phyloP scores from a whole-genome alignment of 2,888 invertebrate genomes.

The Oxytorus armatus region DNA sequence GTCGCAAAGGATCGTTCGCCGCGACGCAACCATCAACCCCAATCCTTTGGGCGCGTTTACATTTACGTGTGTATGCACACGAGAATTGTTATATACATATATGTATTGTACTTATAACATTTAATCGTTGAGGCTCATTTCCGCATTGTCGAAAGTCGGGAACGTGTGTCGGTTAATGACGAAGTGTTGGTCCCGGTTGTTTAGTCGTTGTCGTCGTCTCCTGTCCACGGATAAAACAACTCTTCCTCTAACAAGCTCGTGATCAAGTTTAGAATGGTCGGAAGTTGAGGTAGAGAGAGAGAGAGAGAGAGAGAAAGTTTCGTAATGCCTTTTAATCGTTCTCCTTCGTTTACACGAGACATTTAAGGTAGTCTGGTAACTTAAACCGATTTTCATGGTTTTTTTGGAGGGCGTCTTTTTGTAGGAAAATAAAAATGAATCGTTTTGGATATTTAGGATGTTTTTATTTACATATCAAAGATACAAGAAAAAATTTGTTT shows the following conservation, averaged over 20 bases:
- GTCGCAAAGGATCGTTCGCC: conserved; percentile 57
- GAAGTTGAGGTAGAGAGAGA: no score
- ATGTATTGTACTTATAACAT: no score
- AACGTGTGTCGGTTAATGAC: conserved; percentile 43
- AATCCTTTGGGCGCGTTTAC: conserved; percentile 38
- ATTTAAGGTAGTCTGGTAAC: neutral
- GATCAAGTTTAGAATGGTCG: conserved; percentile 60
- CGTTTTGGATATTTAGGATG: no score
- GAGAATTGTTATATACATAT: conserved; percentile 32
- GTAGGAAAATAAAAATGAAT: no score
- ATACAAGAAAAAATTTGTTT: no score
- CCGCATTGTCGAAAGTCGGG: conserved; percentile 60
- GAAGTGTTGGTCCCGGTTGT: conserved; percentile 55
- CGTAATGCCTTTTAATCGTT: conserved; percentile 56
- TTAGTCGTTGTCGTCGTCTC: conserved; percentile 30
- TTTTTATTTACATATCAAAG: no score
- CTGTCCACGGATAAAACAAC: conserved; percentile 30
- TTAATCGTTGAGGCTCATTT: conserved; percentile 58
- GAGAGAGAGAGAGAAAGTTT: no score
- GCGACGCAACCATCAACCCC: conserved; percentile 7
- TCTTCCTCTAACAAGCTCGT: conserved; percentile 53
- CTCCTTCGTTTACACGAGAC: neutral
- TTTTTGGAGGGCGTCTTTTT: no score
- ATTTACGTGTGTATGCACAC: neutral
- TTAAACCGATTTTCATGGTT: no score